Conservation (phyloP, 1,140 invertebrate genomes). For the Lordiphosa stackelbergi region DNA sequence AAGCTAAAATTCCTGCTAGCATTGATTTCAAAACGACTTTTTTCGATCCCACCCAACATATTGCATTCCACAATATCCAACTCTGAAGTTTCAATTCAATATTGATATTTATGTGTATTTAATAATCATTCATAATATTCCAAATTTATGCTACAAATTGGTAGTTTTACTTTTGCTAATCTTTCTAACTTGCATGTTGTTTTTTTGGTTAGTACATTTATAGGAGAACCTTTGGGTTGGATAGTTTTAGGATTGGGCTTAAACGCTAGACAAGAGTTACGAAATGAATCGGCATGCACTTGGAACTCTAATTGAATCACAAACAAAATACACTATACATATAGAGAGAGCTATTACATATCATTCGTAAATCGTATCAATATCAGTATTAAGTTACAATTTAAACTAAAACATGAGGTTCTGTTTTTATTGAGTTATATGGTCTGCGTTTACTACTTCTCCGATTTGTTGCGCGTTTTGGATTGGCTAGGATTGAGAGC, state of each 20-base stretch:
- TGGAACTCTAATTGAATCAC: constrained; percentile 58
- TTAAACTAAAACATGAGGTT: constrained; percentile 70
- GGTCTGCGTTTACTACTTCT: constrained; percentile 43
- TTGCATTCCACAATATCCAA: not conserved
- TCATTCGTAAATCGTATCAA: constrained; percentile 31
- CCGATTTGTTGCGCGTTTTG: constrained; percentile 65
- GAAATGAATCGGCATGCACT: constrained; percentile 36
- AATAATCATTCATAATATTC: constrained; percentile 36
- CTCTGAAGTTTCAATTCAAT: constrained; percentile 11
- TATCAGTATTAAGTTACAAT: constrained; percentile 59
- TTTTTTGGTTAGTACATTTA: constrained; percentile 39
- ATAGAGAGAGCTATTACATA: constrained; percentile 34
- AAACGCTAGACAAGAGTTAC: constrained; percentile 48
- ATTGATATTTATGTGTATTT: constrained; percentile 28
- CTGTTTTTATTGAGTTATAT: constrained; percentile 1
- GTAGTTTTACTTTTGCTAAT: constrained; percentile 21
- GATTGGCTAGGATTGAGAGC: constrained; percentile 30
- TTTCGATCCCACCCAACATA: too few relatives aligned
- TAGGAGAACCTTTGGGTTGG: constrained; percentile 32
- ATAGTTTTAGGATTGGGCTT: constrained; percentile 37
- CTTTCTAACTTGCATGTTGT: constrained; percentile 1
- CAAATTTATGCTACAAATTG: constrained; percentile 53
- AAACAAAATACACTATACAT: constrained; percentile 56
- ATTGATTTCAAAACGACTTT: too few relatives aligned
- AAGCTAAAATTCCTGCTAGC: too few relatives aligned